phyloP scores from a whole-genome alignment of 2,113 vertebrate species.

The Tenrec ecaudatus region DNA sequence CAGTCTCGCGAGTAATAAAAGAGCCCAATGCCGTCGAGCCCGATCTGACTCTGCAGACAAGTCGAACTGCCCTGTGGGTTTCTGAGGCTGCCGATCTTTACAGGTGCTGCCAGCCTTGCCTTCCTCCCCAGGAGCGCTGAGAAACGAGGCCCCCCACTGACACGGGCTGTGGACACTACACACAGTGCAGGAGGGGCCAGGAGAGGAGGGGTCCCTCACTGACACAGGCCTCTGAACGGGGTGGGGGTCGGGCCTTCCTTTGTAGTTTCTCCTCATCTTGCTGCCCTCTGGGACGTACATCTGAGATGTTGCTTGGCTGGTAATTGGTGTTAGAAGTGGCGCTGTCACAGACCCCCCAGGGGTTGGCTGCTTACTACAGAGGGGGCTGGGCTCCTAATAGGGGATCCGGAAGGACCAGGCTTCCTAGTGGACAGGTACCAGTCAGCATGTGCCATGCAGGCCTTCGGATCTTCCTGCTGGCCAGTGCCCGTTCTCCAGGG shows the following conservation, averaged over 20 bases:
- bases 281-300: neutral
- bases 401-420: neutral
- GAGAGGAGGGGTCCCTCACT: neutral
- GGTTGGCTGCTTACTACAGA: neutral
- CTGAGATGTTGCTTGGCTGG: neutral
- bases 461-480: neutral
- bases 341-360: neutral
- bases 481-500: neutral
- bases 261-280: neutral
- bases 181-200: no score
- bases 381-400: neutral
- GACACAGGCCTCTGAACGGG: slow-evolving; percentile 12
- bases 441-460: neutral
- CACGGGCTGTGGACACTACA: no score
- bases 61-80: no score
- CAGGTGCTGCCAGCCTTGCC: no score
- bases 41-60: no score
- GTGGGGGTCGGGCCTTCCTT: neutral
- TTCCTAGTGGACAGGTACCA: neutral
- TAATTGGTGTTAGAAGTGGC: neutral
- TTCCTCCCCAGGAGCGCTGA: no score
- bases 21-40: no score
- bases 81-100: no score
- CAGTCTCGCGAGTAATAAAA: no score
- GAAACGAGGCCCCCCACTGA: no score